Conservation (phyloP, 2,888 invertebrate genomes). For the Drosophila percnosoma region DNA sequence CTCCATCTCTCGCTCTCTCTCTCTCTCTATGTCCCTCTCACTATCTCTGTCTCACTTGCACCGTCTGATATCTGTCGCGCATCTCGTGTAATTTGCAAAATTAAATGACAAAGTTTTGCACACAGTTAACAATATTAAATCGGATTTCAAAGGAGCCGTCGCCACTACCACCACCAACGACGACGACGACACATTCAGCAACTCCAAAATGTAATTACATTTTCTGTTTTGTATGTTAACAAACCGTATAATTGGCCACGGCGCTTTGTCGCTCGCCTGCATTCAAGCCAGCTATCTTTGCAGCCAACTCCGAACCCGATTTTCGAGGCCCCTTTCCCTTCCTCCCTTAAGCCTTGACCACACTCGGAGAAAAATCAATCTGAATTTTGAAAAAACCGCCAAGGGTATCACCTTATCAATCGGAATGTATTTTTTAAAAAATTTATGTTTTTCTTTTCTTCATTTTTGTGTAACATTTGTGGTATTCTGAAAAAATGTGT, state of each 20-base stretch:
- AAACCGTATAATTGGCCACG: slow-evolving; percentile 77
- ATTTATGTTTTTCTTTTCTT: neutral
- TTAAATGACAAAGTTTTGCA: slow-evolving; percentile 79
- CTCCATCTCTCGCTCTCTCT: neutral
- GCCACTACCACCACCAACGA: slow-evolving; percentile 1
- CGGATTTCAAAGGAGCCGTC: slow-evolving; percentile 72
- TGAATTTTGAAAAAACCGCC: neutral
- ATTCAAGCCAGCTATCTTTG: slow-evolving; percentile 30
- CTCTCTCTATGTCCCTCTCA: neutral
- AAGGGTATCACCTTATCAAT: neutral
- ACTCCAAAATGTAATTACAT: slow-evolving; percentile 76
- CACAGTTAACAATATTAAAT: slow-evolving; percentile 81
- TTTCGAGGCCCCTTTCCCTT: neutral
- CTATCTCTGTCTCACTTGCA: neutral
- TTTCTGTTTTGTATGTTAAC: slow-evolving; percentile 80
- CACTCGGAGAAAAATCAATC: neutral
- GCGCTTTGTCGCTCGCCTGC: slow-evolving; percentile 59
- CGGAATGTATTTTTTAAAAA: neutral
- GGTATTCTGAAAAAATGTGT: neutral
- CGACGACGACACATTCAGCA: slow-evolving; percentile 26
- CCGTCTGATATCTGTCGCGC: slow-evolving; percentile 28
- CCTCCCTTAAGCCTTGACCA: slow-evolving; percentile 23
- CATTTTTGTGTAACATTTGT: neutral
- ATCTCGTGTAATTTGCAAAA: slow-evolving; percentile 67
- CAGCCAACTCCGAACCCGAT: slow-evolving; percentile 20